Evolutionary conservation across 2,113 vertebrate genomes (phyloP).

Genomic region (Burhinus oedicnemus): DNA sequence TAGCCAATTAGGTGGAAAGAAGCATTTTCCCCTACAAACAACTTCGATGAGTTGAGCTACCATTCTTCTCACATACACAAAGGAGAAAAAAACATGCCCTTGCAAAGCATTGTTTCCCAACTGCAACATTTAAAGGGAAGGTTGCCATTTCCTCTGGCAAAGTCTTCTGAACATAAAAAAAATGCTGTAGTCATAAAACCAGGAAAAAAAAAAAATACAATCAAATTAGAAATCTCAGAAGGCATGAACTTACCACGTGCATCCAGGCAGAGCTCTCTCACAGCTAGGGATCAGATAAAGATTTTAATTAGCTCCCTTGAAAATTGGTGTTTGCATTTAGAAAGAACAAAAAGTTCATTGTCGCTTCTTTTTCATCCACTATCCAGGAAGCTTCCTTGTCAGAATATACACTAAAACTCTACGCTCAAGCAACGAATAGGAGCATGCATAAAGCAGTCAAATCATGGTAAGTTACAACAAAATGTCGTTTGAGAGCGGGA

Average conservation of each 20-base stretch:
- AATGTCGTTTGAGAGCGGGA: not conserved
- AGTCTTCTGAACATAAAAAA: not conserved
- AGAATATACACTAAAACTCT: constrained; percentile 19
- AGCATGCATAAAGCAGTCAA: not conserved
- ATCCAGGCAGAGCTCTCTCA: constrained; percentile 56
- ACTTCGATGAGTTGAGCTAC: not conserved
- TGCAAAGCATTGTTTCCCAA: not conserved
- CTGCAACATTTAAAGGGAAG: not conserved
- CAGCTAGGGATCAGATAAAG: constrained; percentile 73
- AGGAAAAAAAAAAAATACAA: constrained; percentile 10
- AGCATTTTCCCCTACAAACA: not conserved
- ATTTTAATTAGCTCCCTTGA: constrained; percentile 84
- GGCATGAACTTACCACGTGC: constrained; percentile 28
- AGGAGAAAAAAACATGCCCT: not conserved
- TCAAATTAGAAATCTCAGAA: constrained; percentile 63
- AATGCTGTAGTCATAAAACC: not conserved
- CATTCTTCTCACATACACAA: not conserved
- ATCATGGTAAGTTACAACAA: not conserved
- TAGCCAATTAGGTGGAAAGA: not conserved
- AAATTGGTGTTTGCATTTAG: constrained; percentile 75
- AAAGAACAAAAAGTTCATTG: constrained; percentile 66
- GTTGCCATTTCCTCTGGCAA: not conserved
- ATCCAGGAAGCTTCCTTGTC: constrained; percentile 4
- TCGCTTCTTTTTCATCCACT: constrained; percentile 46
- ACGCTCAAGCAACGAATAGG: not conserved